A percentile compares a stretch with the other conserved stretches of the same genome.
phyloP scores from a whole-genome alignment of 2,797 vertebrate genomes.

The Pteropus rufus region DNA sequence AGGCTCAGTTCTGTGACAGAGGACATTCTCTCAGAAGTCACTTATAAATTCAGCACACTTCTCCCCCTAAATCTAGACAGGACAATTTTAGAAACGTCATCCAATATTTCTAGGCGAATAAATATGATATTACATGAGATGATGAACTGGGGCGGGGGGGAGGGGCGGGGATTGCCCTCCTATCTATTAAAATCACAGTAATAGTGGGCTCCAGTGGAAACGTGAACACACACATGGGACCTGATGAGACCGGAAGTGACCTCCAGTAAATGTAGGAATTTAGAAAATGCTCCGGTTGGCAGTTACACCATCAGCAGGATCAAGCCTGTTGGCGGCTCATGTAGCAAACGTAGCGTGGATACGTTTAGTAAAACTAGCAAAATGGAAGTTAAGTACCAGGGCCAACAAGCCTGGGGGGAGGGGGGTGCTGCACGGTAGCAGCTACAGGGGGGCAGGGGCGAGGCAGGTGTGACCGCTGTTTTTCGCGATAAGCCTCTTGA shows the following conservation, averaged over 20 bases:
- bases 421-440: rapidly evolving
- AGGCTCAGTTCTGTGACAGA: background rate
- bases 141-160: background rate
- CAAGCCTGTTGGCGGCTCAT: background rate
- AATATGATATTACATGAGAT: background rate
- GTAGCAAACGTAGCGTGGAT: background rate
- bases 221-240: background rate
- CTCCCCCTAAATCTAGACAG: background rate
- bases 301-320: background rate
- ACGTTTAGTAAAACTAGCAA: background rate
- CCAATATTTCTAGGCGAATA: background rate
- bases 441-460: background rate
- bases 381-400: too few species aligned
- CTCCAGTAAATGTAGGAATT: too few species aligned
- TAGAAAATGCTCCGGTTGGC: too few species aligned
- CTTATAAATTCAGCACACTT: background rate
- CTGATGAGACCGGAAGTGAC: background rate
- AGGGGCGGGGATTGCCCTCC: too few species aligned
- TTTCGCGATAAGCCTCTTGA: background rate
- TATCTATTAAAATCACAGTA: background rate
- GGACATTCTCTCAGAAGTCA: background rate
- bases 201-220: too few species aligned
- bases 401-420: too few species aligned
- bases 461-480: background rate
- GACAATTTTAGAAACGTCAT: background rate